Percentiles rank a stretch among this genome's conserved stretches.
Conservation (phyloP, 1,140 invertebrate genomes). For the Hylyphantes graminicola region DNA sequence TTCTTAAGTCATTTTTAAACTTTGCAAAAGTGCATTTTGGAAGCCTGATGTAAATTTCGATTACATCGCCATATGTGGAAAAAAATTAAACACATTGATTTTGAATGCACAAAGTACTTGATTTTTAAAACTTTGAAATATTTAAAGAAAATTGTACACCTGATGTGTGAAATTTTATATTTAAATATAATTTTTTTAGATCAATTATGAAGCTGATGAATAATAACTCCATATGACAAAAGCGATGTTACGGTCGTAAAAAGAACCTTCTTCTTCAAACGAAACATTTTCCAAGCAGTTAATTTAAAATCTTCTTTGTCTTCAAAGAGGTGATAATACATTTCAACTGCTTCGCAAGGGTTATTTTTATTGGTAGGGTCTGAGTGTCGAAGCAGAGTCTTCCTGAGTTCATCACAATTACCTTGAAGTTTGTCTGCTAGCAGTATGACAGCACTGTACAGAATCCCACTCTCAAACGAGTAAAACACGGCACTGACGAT, state of each 20-base stretch:
- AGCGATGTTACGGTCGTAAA: slow-evolving; percentile 31
- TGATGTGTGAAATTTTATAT: too few relatives aligned
- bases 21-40: too few relatives aligned
- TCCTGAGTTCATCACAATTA: slow-evolving; percentile 28
- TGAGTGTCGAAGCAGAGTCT: neutral
- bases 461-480: slow-evolving; percentile 27
- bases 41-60: too few relatives aligned
- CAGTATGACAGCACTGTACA: slow-evolving; percentile 28
- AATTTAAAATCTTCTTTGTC: slow-evolving; percentile 51
- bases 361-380: neutral
- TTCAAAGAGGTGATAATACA: slow-evolving; percentile 37
- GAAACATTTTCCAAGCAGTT: slow-evolving; percentile 46
- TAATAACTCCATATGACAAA: slow-evolving; percentile 35
- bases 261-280: slow-evolving; percentile 38
- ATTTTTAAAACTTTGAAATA: too few relatives aligned
- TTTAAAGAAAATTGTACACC: too few relatives aligned
- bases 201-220: slow-evolving; percentile 39
- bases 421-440: slow-evolving; percentile 23
- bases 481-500: slow-evolving; percentile 28
- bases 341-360: slow-evolving; percentile 30
- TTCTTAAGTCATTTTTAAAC: too few relatives aligned
- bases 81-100: too few relatives aligned
- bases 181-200: neutral
- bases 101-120: too few relatives aligned
- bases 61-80: too few relatives aligned